Conservation (phyloP, 2,113 vertebrate genomes). For the Geococcyx californianus region DNA sequence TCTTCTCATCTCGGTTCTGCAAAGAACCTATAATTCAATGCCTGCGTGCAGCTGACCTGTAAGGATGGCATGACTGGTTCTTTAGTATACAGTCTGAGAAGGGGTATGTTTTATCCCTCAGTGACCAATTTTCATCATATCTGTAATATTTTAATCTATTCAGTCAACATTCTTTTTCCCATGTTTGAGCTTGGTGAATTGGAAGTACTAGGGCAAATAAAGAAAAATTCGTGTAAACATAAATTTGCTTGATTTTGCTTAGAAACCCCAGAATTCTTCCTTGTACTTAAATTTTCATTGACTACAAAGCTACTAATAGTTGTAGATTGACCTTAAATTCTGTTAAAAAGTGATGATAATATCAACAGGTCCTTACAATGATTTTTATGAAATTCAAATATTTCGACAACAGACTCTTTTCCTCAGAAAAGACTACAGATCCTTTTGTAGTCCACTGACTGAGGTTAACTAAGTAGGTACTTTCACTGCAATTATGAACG, state of each 20-base stretch:
- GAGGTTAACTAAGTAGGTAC: not conserved
- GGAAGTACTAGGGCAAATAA: not conserved
- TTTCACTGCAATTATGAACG: not conserved
- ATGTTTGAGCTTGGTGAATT: not conserved
- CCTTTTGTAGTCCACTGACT: rapidly evolving
- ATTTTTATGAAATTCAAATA: not conserved
- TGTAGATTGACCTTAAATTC: not conserved
- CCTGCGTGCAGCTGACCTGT: not conserved
- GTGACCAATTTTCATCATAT: not conserved
- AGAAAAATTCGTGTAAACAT: not conserved
- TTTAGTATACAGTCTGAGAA: not conserved
- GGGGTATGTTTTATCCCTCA: not conserved
- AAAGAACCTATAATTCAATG: not conserved
- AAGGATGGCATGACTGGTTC: not conserved
- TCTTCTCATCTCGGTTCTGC: not conserved
- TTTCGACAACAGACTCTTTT: not conserved
- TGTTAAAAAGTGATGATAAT: not conserved
- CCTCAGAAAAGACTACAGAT: not conserved
- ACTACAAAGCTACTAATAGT: not conserved
- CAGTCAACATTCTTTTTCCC: not conserved
- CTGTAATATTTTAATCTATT: not conserved
- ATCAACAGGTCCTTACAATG: not conserved
- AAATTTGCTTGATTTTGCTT: not conserved
- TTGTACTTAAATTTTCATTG: not conserved
- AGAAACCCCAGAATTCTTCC: not conserved